A percentile compares a stretch with the other conserved stretches of the same genome.
Conservation (phyloP, 1,140 invertebrate species). For the Anastatus disparis region DNA sequence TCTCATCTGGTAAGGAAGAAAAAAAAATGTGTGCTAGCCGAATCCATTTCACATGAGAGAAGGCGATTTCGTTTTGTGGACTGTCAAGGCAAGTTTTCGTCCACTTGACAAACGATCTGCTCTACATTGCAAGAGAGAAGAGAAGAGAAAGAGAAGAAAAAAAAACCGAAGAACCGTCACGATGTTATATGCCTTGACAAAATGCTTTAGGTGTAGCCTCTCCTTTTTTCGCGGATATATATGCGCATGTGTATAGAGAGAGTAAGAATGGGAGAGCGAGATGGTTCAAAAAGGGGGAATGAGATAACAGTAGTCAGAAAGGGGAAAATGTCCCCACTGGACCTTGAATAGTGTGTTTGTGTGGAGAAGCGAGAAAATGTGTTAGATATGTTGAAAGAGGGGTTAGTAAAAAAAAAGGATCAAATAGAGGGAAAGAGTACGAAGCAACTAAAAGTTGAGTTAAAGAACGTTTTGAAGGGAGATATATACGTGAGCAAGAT, state of each 20-base stretch:
- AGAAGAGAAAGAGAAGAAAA: no score
- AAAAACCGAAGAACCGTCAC: no score
- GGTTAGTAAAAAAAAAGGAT: conserved; percentile 7
- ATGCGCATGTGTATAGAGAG: no score
- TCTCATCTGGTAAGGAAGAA: no score
- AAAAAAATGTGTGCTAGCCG: neutral
- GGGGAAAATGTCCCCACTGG: neutral
- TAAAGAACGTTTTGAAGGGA: neutral
- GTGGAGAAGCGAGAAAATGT: neutral
- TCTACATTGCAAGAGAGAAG: no score
- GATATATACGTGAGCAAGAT: neutral
- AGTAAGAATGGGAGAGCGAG: no score
- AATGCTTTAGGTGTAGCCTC: neutral
- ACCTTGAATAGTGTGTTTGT: no score
- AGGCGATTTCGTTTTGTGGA: conserved; percentile 12
- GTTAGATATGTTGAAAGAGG: no score
- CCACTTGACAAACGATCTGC: conserved; percentile 42
- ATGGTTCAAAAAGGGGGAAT: neutral
- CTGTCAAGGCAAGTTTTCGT: no score
- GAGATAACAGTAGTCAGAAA: no score
- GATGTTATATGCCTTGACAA: neutral
- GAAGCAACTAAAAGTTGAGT: neutral
- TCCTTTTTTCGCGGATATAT: no score
- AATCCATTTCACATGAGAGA: neutral
- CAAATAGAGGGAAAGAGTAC: conserved; percentile 11